phyloP scores from a whole-genome alignment of 2,113 vertebrate genomes.

The Tiliqua scincoides region DNA sequence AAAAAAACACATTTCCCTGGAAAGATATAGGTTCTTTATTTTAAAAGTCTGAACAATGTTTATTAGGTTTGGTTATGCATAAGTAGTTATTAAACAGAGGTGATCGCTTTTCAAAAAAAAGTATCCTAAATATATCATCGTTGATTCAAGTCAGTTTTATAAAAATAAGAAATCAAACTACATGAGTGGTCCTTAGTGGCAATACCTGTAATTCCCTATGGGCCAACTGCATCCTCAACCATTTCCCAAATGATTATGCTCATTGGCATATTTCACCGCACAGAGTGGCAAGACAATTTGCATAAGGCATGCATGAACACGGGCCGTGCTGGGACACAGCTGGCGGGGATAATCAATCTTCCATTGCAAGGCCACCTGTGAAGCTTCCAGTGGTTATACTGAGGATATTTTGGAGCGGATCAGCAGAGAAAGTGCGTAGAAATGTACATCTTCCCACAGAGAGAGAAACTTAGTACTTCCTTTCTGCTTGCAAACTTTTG shows the following conservation, averaged over 20 bases:
- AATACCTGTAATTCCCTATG: constrained; percentile 1
- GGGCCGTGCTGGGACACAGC: background rate
- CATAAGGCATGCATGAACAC: background rate
- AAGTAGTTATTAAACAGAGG: constrained; percentile 14
- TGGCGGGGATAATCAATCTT: background rate
- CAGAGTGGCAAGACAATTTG: background rate
- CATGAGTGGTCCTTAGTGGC: constrained; percentile 21
- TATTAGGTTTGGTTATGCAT: constrained; percentile 12
- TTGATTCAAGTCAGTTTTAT: background rate
- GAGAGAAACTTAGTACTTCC: background rate
- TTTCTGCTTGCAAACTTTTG: background rate
- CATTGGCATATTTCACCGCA: background rate
- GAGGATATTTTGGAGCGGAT: background rate
- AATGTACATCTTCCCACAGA: background rate
- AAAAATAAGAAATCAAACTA: background rate
- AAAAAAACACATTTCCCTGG: background rate
- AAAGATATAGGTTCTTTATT: background rate
- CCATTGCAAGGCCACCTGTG: background rate
- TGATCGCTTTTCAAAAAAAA: constrained; percentile 8
- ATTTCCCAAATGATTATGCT: background rate
- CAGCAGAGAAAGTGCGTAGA: background rate
- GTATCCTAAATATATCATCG: constrained; percentile 8
- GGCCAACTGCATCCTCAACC: background rate
- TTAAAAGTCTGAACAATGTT: background rate
- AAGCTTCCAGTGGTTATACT: background rate